phyloP scores from a whole-genome alignment of 2,113 vertebrate genomes.

The Microtus oregoni region DNA sequence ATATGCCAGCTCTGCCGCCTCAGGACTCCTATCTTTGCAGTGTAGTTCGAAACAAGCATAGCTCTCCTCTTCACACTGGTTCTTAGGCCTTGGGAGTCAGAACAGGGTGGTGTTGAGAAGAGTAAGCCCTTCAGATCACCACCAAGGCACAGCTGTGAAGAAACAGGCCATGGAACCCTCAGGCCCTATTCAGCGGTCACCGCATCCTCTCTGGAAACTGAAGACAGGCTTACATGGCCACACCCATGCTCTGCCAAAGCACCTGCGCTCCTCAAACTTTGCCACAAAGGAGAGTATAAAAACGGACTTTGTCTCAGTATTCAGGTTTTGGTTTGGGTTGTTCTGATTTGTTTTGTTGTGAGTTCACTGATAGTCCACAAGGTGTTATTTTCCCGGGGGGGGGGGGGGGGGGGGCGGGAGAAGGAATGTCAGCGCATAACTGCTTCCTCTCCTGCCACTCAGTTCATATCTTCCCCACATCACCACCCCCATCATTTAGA shows the following conservation, averaged over 20 bases:
- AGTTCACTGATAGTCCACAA: too few species aligned
- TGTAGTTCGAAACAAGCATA: not conserved
- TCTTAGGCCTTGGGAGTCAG: not conserved
- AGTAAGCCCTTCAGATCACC: not conserved
- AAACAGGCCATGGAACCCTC: accelerated
- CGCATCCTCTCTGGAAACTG: not conserved
- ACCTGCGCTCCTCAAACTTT: not conserved
- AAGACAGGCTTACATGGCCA: not conserved
- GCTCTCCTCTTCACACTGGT: not conserved
- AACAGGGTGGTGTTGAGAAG: not conserved
- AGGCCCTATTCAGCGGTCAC: not conserved
- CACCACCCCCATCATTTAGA: not conserved
- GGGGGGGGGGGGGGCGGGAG: too few species aligned
- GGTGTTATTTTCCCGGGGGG: not conserved
- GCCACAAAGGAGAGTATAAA: not conserved
- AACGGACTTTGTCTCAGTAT: not conserved
- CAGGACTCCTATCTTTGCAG: not conserved
- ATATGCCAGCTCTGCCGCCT: not conserved
- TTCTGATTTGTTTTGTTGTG: not conserved
- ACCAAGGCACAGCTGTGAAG: too few species aligned
- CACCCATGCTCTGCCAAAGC: not conserved
- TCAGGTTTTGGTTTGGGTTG: not conserved
- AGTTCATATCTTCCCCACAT: not conserved
- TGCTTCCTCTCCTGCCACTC: not conserved
- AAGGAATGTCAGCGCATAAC: not conserved